phyloP scores from a whole-genome alignment of 2,797 vertebrate genomes.

The Tinamus major region DNA sequence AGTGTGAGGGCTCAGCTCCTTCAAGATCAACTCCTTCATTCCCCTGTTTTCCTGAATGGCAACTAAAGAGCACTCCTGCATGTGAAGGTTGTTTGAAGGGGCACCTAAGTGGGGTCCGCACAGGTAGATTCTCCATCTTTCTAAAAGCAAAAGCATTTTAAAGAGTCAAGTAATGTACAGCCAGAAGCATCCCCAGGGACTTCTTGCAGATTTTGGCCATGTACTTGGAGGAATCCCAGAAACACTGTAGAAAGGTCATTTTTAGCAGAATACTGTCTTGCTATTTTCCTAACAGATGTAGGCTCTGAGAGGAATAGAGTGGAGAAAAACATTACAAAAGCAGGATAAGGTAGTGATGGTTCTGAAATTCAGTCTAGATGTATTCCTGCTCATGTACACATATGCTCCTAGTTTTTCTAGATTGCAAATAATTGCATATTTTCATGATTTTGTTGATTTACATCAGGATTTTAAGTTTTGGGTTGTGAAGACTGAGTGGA shows the following conservation, averaged over 20 bases:
- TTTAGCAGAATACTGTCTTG: neutral
- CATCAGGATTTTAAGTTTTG: neutral
- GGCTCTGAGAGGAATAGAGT: neutral
- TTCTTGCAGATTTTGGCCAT: neutral
- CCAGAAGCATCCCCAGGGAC: neutral
- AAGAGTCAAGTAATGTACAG: neutral
- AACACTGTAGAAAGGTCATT: constrained; percentile 5
- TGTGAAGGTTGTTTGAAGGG: neutral
- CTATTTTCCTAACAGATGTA: neutral
- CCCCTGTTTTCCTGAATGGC: neutral
- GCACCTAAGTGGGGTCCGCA: neutral
- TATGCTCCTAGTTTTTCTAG: neutral
- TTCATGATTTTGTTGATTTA: neutral
- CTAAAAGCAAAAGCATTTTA: neutral
- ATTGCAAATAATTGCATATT: constrained; percentile 30
- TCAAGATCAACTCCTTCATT: neutral
- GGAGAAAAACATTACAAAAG: neutral
- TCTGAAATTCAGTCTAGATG: neutral
- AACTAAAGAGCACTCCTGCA: neutral
- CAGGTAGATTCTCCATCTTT: neutral
- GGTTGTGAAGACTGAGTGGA: neutral
- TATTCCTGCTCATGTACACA: neutral
- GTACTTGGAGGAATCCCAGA: neutral
- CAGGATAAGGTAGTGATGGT: neutral
- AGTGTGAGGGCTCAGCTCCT: neutral